Evolutionary conservation across 1,140 invertebrate genomes (phyloP), one percentile per base, ranked within the genome.

Genomic region (Drosophila truncata): DNA sequence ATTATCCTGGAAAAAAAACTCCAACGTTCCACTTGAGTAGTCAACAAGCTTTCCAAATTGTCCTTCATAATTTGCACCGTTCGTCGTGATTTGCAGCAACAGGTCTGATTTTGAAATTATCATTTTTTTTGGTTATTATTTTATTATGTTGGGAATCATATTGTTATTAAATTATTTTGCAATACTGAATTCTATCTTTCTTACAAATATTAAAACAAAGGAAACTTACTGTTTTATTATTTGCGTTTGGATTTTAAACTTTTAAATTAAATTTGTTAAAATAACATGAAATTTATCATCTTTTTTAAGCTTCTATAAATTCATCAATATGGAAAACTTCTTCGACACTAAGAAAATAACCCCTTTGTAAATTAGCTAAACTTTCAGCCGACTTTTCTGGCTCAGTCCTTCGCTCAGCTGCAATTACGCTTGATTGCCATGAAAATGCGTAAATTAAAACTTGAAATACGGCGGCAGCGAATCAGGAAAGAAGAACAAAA

Each of bases 361-460:
- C 50, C 42, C 14, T 33, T 16, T 58, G 14, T 5, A 57, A 65
- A 62, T 66, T 49, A 47, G 44, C 23, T 18, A 39, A 59, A 57
- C 31, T 62, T 77, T 59, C 46, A 18, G 25, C 14, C 27, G 35
- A 39, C 60, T 55, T 54, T 39, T 62, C 20, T 13, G 33, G 20
- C 14, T 11, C 5, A 25, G 33, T n/a, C 20, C 9, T 11, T 52
- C 16, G 35, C 13, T 46, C 37, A 52, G 64, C 50, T 78, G 65
- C 69, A 88, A 84, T 84, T 81, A 78, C 70, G 85, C 80, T 76
- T 84, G 84, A 88, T 88, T 88, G 58, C 74, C 64, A 57, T 42
- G 47, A 76, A 81, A 85, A 79, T 85, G 81, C 81, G 62, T 88
- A 80, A 83, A 83, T 88, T 87, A 83, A 87, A 80, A 78, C 80